phyloP scores from a whole-genome alignment of 2,888 invertebrate species.

The Sphaerophoria taeniata region DNA sequence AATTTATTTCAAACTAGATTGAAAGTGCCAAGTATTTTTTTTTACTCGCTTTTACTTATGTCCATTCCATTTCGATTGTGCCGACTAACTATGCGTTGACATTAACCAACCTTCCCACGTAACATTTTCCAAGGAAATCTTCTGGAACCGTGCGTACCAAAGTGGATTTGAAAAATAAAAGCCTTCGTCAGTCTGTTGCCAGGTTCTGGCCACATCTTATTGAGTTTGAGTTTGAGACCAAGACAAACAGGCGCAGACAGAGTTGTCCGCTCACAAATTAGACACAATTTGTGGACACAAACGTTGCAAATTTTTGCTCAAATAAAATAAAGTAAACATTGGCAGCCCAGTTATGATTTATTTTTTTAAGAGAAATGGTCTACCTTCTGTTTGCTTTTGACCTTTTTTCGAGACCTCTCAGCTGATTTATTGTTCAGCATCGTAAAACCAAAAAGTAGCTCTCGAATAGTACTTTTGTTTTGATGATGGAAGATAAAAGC shows the following conservation, averaged over 20 bases:
- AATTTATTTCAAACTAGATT: background rate
- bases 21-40: conserved; percentile 3
- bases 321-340: background rate
- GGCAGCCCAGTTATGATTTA: conserved; percentile 12
- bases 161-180: background rate
- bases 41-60: background rate
- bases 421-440: conserved; percentile 26
- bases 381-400: conserved; percentile 4
- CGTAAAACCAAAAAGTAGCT: conserved; percentile 38
- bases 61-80: background rate
- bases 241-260: background rate
- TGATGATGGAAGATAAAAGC: conserved; percentile 20
- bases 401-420: conserved; percentile 26
- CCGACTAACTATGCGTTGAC: background rate
- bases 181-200: background rate
- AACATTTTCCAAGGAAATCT: no score
- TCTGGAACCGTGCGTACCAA: no score
- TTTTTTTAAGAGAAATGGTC: background rate
- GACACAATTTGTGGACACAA: conserved; percentile 4
- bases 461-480: background rate
- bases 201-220: background rate
- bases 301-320: conserved; percentile 3
- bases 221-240: background rate
- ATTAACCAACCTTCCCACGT: background rate
- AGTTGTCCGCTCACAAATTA: background rate